Conservation (phyloP, 1,140 invertebrate species). For the Hyphantria cunea region DNA sequence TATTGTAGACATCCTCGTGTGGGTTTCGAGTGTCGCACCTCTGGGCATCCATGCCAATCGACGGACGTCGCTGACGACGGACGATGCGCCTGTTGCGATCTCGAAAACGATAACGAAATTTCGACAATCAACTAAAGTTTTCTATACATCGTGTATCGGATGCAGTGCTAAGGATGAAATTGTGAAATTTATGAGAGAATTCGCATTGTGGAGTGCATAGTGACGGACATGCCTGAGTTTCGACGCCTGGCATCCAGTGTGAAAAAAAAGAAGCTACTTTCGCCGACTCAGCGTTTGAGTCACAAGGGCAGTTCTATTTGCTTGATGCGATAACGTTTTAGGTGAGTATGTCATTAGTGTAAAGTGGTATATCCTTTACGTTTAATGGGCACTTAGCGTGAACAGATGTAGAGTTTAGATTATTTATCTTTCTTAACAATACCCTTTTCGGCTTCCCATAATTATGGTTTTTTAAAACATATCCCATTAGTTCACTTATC, state of each 20-base stretch:
- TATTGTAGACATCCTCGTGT: slow-evolving; percentile 64
- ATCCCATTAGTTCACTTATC: slow-evolving; percentile 11
- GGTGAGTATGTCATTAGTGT: slow-evolving; percentile 67
- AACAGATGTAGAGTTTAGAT: slow-evolving; percentile 40
- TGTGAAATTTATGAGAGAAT: slow-evolving; percentile 44
- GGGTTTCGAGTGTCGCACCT: slow-evolving; percentile 41
- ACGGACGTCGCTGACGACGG: slow-evolving; percentile 42
- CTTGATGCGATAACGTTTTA: slow-evolving; percentile 79
- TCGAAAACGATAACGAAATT: slow-evolving; percentile 50
- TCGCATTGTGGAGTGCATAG: slow-evolving; percentile 48
- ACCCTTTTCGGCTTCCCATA: no score
- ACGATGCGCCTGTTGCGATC: slow-evolving; percentile 52
- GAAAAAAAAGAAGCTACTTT: slow-evolving; percentile 74
- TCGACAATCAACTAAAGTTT: slow-evolving; percentile 28
- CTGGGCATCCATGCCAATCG: slow-evolving; percentile 37
- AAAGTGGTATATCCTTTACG: slow-evolving; percentile 45
- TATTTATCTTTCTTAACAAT: no score
- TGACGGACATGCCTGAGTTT: slow-evolving; percentile 75
- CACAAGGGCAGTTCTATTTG: slow-evolving; percentile 58
- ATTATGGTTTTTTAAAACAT: background rate
- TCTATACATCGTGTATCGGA: slow-evolving; percentile 47
- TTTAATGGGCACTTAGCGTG: slow-evolving; percentile 45
- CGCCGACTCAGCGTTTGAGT: slow-evolving; percentile 51
- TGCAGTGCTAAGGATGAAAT: slow-evolving; percentile 67
- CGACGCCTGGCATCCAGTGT: slow-evolving; percentile 69